Conservation (phyloP, 1,140 invertebrate genomes). For the Alviniconcha marisindica region DNA sequence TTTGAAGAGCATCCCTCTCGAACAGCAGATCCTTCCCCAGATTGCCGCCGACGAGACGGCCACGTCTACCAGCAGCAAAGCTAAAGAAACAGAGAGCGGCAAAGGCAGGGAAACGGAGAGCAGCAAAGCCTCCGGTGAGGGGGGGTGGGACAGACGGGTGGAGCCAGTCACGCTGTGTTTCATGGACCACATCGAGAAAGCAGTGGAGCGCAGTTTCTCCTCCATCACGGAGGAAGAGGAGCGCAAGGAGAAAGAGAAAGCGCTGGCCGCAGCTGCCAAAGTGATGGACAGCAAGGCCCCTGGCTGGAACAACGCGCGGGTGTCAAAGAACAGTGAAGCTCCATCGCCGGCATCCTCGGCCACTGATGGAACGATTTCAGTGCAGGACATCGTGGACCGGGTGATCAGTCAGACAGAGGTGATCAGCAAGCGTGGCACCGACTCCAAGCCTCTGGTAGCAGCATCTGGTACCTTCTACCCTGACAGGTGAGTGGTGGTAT, state of each 20-base stretch:
- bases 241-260: constrained; percentile 29
- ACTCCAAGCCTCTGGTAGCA: constrained; percentile 31
- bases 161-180: constrained; percentile 51
- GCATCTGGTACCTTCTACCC: constrained; percentile 22
- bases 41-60: constrained; percentile 9
- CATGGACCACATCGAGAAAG: constrained; percentile 68
- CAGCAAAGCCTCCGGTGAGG: not conserved
- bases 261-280: not conserved
- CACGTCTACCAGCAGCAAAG: constrained; percentile 12
- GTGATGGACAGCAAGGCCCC: not conserved
- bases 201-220: constrained; percentile 62
- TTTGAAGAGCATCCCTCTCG: not conserved
- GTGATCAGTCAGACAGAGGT: constrained; percentile 54
- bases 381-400: constrained; percentile 56
- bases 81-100: not conserved
- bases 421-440: constrained; percentile 45
- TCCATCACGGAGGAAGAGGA: constrained; percentile 49
- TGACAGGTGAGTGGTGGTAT: constrained; percentile 30
- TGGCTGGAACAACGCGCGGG: not conserved
- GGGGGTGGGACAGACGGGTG: constrained; percentile 4
- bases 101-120: not conserved
- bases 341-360: not conserved
- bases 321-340: not conserved
- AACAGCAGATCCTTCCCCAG: constrained; percentile 16
- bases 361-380: constrained; percentile 48